Base-by-base conservation (phyloP, 2,797 vertebrate species). In the Fistularia tabacaria region DNA sequence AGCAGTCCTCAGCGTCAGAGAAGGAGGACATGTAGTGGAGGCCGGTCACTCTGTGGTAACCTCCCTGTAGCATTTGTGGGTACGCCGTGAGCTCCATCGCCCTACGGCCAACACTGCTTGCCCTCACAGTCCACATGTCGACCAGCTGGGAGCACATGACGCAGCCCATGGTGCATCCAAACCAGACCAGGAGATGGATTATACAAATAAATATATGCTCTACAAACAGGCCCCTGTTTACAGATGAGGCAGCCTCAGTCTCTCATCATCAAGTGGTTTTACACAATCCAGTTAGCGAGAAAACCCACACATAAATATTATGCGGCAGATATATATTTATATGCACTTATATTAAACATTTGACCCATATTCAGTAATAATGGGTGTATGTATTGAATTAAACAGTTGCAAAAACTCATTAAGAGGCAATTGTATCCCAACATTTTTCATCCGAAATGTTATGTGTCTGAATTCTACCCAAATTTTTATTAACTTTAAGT, bases 91-190 rank as follows among this genome's bases (percentile, higher is more conserved):
- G 73, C 67, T 89, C 88, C 77, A 90, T 65, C 44, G 81, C 80
- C 54, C 84, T 70, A 46, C 74, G 59, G 52, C 81, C 62, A 0
- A 59, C 62, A 51, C 69, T 39, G 37, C 74, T 74, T 38, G 45
- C 56, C 10, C 77, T 84, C 60, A 83, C 49, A 1, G 71, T 77
- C 86, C 85, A 92, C 79, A 80, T 81, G 67, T 91, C 87, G 0
- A 87, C 71, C 74, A 91, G 78, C 63, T 88, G 90, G 6, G 74
- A 87, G 54, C 90, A 91, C 69, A 90, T 72, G 10, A 81, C 83
- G 15, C 88, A 90, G 40, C 89, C 80, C 78, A 91, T 82, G 37
- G 37, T 47, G 43, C 41, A 46, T 55, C 45, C 46, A 46, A 49
- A 49, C 46, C 51, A 45, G 36, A 13, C 39, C 38, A 36, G 46